phyloP scores from a whole-genome alignment of 2,797 vertebrate species.

The Tympanoctomys barrerae region DNA sequence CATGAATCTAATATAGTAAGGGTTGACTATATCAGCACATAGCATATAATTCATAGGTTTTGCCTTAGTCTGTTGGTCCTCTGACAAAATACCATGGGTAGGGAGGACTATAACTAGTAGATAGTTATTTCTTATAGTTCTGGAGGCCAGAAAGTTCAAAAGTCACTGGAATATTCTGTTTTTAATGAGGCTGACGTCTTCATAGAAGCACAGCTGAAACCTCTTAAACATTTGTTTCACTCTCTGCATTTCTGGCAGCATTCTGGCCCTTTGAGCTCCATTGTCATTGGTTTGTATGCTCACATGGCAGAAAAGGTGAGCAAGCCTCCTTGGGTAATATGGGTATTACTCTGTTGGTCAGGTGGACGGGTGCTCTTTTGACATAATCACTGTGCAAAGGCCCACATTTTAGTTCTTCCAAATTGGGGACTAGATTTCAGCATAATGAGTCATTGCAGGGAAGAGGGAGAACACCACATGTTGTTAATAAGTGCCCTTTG shows the following conservation, averaged over 20 bases:
- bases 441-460: background rate
- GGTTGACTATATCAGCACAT: background rate
- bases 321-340: background rate
- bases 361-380: background rate
- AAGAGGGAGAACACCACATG: background rate
- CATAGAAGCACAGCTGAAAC: background rate
- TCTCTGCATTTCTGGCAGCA: background rate
- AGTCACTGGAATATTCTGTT: background rate
- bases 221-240: background rate
- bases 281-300: background rate
- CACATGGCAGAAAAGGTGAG: background rate
- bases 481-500: background rate
- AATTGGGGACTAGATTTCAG: background rate
- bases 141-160: background rate
- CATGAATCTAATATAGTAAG: background rate
- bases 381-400: background rate
- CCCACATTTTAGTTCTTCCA: background rate
- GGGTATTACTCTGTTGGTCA: background rate
- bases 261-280: background rate
- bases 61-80: background rate
- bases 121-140: background rate
- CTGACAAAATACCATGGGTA: background rate
- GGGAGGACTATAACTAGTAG: background rate
- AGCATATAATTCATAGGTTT: background rate
- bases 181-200: background rate